Percentiles rank a stretch among this genome's conserved stretches.
phyloP scores from a whole-genome alignment of 2,888 invertebrate genomes.

The Epirrhoe tristata region DNA sequence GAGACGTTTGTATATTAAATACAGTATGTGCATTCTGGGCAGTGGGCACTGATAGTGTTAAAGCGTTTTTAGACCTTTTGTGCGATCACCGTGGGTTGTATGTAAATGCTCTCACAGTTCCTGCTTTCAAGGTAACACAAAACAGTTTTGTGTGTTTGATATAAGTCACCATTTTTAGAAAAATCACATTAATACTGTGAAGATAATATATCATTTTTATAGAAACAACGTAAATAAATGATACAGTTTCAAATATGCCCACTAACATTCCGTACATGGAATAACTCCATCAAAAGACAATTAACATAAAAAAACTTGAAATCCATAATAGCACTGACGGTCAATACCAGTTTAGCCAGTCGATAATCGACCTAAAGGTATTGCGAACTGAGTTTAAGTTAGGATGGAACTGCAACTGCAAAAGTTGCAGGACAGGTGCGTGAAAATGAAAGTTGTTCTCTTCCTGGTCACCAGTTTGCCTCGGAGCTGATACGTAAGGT shows the following conservation, averaged over 20 bases:
- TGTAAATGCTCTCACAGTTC: neutral
- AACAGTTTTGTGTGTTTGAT: neutral
- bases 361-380: slow-evolving; percentile 24
- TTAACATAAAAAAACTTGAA: slow-evolving; percentile 45
- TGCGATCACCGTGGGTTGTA: neutral
- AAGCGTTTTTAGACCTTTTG: no score
- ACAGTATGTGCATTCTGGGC: no score
- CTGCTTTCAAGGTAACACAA: neutral
- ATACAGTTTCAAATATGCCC: slow-evolving; percentile 34
- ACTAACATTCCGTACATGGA: slow-evolving; percentile 34
- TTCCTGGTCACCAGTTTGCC: slow-evolving; percentile 81
- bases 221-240: slow-evolving; percentile 22
- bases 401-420: slow-evolving; percentile 54
- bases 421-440: slow-evolving; percentile 79
- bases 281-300: slow-evolving; percentile 42
- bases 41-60: no score
- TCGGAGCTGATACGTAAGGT: slow-evolving; percentile 63
- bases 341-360: slow-evolving; percentile 6
- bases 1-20: no score
- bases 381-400: slow-evolving; percentile 51
- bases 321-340: slow-evolving; percentile 45
- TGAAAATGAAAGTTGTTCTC: slow-evolving; percentile 85
- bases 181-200: neutral
- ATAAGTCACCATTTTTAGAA: neutral
- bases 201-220: neutral